A percentile compares a stretch with the other conserved stretches of the same genome.
phyloP scores from a whole-genome alignment of 2,113 vertebrate species.

The Vireo altiloquus region DNA sequence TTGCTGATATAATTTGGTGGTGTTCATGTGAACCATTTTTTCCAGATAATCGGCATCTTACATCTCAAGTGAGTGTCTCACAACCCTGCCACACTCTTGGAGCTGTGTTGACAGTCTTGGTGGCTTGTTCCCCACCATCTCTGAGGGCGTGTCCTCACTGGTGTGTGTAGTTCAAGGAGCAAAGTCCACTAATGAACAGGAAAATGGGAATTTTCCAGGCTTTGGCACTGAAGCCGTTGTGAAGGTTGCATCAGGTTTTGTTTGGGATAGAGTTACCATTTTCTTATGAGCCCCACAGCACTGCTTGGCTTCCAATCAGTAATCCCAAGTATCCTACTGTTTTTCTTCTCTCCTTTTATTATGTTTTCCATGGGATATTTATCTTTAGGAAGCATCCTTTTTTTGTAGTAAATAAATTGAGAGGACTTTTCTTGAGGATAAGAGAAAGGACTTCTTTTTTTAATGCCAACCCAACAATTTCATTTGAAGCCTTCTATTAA shows the following conservation, averaged over 20 bases:
- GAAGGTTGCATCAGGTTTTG: neutral
- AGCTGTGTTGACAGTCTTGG: neutral
- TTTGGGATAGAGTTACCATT: neutral
- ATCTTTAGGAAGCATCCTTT: neutral
- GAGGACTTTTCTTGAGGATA: neutral
- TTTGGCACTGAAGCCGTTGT: neutral
- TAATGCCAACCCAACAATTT: neutral
- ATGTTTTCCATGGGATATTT: neutral
- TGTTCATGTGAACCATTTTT: neutral
- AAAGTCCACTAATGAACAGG: neutral
- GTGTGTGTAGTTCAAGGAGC: neutral
- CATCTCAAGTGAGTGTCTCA: neutral
- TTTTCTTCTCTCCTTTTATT: neutral
- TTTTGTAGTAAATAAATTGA: neutral
- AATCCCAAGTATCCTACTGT: neutral
- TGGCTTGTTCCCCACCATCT: accelerated
- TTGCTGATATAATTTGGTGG: accelerated
- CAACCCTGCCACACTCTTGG: accelerated
- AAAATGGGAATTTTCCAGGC: neutral
- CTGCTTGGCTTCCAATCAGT: neutral
- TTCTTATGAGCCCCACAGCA: neutral
- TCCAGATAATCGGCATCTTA: neutral
- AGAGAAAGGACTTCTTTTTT: neutral
- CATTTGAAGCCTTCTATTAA: neutral
- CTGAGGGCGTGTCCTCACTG: neutral